A percentile compares a stretch with the other conserved stretches of the same genome.
Evolutionary conservation across 2,113 vertebrate species (phyloP).

Genomic region (human (Homo sapiens)): DNA sequence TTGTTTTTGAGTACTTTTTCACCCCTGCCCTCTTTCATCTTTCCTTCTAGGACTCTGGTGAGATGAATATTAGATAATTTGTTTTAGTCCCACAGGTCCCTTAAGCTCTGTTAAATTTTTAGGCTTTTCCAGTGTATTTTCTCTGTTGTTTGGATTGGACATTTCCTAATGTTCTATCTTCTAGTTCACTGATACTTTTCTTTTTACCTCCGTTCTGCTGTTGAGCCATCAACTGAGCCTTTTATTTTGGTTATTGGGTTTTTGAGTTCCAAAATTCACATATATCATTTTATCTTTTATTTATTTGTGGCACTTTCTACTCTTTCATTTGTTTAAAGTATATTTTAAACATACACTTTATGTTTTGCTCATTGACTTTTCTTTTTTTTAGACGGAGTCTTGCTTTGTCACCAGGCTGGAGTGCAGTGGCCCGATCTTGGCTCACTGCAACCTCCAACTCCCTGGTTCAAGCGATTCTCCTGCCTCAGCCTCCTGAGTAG

Average conservation of each 20-base stretch:
- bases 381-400: too few species aligned
- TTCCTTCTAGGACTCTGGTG: neutral
- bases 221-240: too few species aligned
- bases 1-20: neutral
- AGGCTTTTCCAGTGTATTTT: neutral
- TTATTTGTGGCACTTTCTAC: neutral
- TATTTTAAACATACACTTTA: neutral
- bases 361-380: neutral
- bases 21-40: neutral
- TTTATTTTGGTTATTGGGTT: too few species aligned
- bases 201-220: too few species aligned
- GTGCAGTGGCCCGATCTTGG: too few species aligned
- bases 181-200: too few species aligned
- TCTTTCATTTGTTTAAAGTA: neutral
- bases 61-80: neutral
- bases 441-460: too few species aligned
- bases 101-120: neutral
- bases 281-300: neutral
- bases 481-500: too few species aligned
- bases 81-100: neutral
- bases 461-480: too few species aligned
- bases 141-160: too few species aligned
- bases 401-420: too few species aligned
- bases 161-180: too few species aligned
- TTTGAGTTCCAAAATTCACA: neutral